phyloP scores from a whole-genome alignment of 2,888 invertebrate species.

The Drosophila conformis region DNA sequence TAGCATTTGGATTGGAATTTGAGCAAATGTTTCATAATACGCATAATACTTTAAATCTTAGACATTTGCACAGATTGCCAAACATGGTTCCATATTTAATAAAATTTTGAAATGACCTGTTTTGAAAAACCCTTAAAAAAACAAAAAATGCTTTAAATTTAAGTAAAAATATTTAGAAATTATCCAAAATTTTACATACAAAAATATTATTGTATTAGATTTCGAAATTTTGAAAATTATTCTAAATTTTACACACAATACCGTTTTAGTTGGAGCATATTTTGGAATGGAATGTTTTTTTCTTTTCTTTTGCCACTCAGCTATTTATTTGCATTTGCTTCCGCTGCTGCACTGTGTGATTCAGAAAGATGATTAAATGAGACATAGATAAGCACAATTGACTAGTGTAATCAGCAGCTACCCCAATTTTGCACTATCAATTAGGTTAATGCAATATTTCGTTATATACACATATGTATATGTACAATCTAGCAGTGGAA shows the following conservation, averaged over 20 bases:
- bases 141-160: not conserved
- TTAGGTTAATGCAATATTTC: slow-evolving; percentile 34
- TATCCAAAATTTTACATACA: no score
- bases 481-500: not conserved
- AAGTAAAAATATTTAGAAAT: not conserved
- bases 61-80: not conserved
- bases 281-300: not conserved
- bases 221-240: not conserved
- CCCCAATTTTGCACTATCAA: slow-evolving; percentile 27
- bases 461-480: not conserved
- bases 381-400: not conserved
- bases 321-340: not conserved
- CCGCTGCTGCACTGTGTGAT: not conserved
- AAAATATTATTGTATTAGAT: no score
- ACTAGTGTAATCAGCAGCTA: not conserved
- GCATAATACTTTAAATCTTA: not conserved
- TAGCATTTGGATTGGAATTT: not conserved
- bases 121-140: not conserved
- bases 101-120: not conserved
- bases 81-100: not conserved
- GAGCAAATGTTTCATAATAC: not conserved
- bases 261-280: not conserved
- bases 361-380: not conserved
- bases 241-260: not conserved
- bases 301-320: not conserved